These are phyloP conservation scores for Probaryconus sp. DNA, from an alignment of 1,140 invertebrate species.

Conservation along the genomic window DNA sequence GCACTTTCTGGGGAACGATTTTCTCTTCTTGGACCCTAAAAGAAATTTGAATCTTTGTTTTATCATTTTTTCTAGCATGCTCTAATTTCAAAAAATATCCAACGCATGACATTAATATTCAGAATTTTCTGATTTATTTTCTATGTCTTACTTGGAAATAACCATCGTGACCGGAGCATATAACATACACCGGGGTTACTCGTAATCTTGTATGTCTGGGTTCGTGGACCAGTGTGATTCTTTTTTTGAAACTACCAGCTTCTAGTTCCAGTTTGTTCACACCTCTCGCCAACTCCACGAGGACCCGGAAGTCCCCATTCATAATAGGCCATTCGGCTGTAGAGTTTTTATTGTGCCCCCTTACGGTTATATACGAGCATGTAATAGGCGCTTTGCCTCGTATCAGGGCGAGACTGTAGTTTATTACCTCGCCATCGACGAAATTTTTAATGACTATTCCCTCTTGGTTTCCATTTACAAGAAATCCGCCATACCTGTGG, in stretches of 20 bases:
- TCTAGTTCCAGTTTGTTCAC: slow-evolving; percentile 73
- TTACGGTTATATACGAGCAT: slow-evolving; percentile 68
- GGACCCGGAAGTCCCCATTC: slow-evolving; percentile 71
- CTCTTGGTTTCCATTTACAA: slow-evolving; percentile 66
- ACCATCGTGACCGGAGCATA: slow-evolving; percentile 87
- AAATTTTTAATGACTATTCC: slow-evolving; percentile 71
- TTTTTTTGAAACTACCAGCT: slow-evolving; percentile 65
- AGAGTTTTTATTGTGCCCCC: slow-evolving; percentile 66
- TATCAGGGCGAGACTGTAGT: slow-evolving; percentile 73
- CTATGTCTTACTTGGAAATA: slow-evolving; percentile 81
- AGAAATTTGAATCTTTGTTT: slow-evolving; percentile 7
- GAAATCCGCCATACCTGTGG: slow-evolving; percentile 51
- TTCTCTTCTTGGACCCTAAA: slow-evolving; percentile 81
- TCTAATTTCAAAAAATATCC: slow-evolving; percentile 1
- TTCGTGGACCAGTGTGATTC: slow-evolving; percentile 69
- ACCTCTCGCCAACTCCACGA: slow-evolving; percentile 70
- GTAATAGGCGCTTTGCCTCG: slow-evolving; percentile 65
- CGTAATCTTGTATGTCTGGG: slow-evolving; percentile 71
- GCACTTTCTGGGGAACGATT: slow-evolving; percentile 86
- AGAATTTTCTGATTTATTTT: slow-evolving; percentile 1
- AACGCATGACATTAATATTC: too few relatives aligned
- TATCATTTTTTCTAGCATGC: neutral
- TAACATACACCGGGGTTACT: slow-evolving; percentile 85
- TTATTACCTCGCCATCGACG: slow-evolving; percentile 70
- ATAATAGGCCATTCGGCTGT: slow-evolving; percentile 73